Evolutionary conservation across 2,113 vertebrate genomes (phyloP).

Genomic region (Pithys albifrons): DNA sequence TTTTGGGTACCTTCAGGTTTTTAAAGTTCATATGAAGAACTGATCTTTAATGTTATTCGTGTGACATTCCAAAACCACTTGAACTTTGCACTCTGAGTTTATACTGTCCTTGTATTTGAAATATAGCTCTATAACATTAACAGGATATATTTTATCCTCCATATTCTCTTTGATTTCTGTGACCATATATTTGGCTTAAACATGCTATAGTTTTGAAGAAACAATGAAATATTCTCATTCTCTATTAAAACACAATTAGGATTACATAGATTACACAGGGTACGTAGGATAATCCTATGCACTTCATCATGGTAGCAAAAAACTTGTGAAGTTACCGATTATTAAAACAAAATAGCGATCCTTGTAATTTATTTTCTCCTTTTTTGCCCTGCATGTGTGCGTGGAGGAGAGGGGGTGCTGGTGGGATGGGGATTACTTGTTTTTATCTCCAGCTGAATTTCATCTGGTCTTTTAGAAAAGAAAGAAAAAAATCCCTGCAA

Average conservation of each 20-base stretch:
- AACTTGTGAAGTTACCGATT: not conserved
- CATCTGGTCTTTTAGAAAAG: not conserved
- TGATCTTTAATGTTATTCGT: not conserved
- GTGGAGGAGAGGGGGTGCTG: fast-evolving
- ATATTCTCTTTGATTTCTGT: not conserved
- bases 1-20: not conserved
- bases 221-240: not conserved
- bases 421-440: not conserved
- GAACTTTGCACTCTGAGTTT: constrained; percentile 32
- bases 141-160: not conserved
- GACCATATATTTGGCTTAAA: not conserved
- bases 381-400: not conserved
- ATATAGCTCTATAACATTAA: not conserved
- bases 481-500: not conserved
- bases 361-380: not conserved
- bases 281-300: not conserved
- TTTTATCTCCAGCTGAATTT: not conserved
- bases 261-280: too few species aligned
- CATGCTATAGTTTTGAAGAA: not conserved
- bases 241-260: not conserved
- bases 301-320: not conserved
- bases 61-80: not conserved
- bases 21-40: not conserved
- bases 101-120: not conserved
- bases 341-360: not conserved